Conservation (phyloP, 1,140 invertebrate species). For the Stegodyphus mimosarum region DNA sequence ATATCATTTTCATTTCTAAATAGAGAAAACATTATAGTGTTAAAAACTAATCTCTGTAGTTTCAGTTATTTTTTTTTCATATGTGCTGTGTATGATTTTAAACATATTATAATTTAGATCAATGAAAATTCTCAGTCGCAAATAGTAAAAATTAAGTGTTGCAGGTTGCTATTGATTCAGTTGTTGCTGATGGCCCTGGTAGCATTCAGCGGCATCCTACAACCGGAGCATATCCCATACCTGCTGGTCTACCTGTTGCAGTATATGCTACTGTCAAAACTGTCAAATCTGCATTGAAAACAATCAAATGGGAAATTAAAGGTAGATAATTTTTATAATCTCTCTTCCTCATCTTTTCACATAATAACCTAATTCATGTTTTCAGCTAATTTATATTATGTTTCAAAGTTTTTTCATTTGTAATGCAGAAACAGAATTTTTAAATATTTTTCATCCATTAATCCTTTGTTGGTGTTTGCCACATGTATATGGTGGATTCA, state of each 20-base stretch:
- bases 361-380: too few relatives aligned
- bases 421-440: too few relatives aligned
- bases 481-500: too few relatives aligned
- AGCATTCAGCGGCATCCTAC: constrained; percentile 13
- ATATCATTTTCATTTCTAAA: too few relatives aligned
- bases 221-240: constrained; percentile 35
- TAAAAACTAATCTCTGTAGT: too few relatives aligned
- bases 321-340: constrained; percentile 7
- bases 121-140: neutral
- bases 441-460: too few relatives aligned
- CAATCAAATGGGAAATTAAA: constrained; percentile 54
- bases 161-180: constrained; percentile 45
- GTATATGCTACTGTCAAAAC: constrained; percentile 38
- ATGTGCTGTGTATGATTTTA: neutral
- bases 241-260: constrained; percentile 45
- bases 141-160: neutral
- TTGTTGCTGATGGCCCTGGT: constrained; percentile 21
- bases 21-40: too few relatives aligned
- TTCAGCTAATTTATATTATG: too few relatives aligned
- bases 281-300: constrained; percentile 10
- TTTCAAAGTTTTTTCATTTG: too few relatives aligned
- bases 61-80: too few relatives aligned
- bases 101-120: neutral
- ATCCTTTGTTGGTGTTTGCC: too few relatives aligned
- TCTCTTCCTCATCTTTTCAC: too few relatives aligned